These are phyloP conservation scores for Drosophila macrospina DNA, from an alignment of 2,888 invertebrate genomes.

Conservation along the genomic window DNA sequence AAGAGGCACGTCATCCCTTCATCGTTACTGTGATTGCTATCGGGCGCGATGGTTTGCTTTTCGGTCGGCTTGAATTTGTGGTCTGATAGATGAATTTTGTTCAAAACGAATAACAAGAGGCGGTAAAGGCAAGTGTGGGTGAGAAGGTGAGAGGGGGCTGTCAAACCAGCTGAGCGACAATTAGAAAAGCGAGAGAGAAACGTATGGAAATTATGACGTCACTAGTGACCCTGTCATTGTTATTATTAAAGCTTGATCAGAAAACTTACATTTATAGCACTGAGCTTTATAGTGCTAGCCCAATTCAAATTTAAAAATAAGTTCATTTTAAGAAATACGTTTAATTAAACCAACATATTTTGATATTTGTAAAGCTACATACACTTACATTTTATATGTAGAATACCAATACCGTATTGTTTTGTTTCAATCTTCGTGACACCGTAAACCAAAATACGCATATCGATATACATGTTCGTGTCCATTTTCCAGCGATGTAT, in stretches of 20 bases:
- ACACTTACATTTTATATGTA: too few species aligned
- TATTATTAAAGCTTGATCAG: slow-evolving; percentile 44
- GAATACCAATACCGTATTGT: neutral
- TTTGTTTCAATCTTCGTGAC: neutral
- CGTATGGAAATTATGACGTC: slow-evolving; percentile 43
- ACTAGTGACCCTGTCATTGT: slow-evolving; percentile 47
- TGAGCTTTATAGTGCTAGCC: slow-evolving; percentile 37
- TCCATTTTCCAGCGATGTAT: slow-evolving; percentile 8
- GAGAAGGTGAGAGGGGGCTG: slow-evolving; percentile 38
- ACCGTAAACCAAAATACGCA: neutral
- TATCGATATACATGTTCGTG: slow-evolving; percentile 21
- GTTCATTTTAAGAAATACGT: neutral
- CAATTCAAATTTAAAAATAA: neutral
- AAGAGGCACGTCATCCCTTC: slow-evolving; percentile 48
- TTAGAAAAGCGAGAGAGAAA: slow-evolving; percentile 33
- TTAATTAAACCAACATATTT: too few species aligned
- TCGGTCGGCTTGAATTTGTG: slow-evolving; percentile 49
- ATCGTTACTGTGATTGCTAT: slow-evolving; percentile 41
- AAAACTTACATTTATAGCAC: slow-evolving; percentile 13
- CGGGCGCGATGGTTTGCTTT: slow-evolving; percentile 46
- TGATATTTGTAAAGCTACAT: too few species aligned
- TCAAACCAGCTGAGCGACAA: slow-evolving; percentile 63
- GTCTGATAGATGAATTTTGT: slow-evolving; percentile 63
- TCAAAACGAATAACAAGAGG: slow-evolving; percentile 53
- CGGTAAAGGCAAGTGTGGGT: slow-evolving; percentile 30